Conservation (phyloP, 1,140 invertebrate genomes). For the Aporrectodea caliginosa region DNA sequence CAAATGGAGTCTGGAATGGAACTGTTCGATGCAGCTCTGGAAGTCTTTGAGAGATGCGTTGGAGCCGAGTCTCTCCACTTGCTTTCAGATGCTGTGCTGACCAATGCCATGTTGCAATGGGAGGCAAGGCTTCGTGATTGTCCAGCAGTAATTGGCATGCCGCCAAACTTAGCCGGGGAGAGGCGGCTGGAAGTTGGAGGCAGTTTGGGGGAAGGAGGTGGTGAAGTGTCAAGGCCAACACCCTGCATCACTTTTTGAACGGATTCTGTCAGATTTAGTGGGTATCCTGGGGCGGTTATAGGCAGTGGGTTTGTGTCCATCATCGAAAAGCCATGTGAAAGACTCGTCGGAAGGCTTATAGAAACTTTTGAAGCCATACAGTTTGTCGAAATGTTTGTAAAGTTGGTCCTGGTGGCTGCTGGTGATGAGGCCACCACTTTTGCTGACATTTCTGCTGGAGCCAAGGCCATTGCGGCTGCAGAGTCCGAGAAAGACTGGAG, state of each 20-base stretch:
- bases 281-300: constrained; percentile 14
- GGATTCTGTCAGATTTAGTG: constrained; percentile 19
- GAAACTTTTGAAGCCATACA: constrained; percentile 1
- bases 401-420: not conserved
- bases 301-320: constrained; percentile 14
- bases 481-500: not conserved
- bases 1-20: not conserved
- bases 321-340: not conserved
- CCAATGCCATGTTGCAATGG: not conserved
- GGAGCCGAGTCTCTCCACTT: not conserved
- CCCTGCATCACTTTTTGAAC: constrained; percentile 18
- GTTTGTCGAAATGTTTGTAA: not conserved
- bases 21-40: not conserved
- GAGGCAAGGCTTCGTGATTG: not conserved
- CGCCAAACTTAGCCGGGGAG: not conserved
- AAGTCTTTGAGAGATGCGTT: not conserved
- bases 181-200: not conserved
- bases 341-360: not conserved
- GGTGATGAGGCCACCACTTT: not conserved
- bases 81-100: not conserved
- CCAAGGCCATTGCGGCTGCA: not conserved
- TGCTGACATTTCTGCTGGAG: not conserved
- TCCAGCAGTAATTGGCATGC: not conserved
- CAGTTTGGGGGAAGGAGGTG: constrained; percentile 9
- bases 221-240: constrained; percentile 13